Evolutionary conservation across 1,140 invertebrate genomes (phyloP).

Genomic region (Bactericera cockerelli): DNA sequence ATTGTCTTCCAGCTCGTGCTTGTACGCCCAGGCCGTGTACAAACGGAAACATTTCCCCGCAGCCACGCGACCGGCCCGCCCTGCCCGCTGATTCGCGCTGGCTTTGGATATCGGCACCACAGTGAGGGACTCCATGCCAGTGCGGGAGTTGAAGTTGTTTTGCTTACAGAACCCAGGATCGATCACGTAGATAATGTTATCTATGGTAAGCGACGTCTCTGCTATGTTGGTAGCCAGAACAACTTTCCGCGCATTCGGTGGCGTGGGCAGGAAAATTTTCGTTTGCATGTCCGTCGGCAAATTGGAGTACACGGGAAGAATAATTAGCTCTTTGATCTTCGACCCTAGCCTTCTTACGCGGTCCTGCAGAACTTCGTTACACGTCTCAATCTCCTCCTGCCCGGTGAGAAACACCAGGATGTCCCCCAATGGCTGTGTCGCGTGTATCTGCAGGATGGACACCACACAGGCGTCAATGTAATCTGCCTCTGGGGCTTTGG

Average conservation of each 20-base stretch:
- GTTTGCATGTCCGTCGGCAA: conserved; percentile 97
- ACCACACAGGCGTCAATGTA: conserved; percentile 96
- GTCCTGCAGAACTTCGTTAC: conserved; percentile 83
- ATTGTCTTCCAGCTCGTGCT: conserved; percentile 95
- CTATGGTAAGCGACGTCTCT: conserved; percentile 97
- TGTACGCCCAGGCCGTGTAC: conserved; percentile 94
- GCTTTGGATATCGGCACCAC: conserved; percentile 94
- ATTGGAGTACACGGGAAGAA: conserved; percentile 96
- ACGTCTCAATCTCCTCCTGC: conserved; percentile 91
- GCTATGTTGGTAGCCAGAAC: conserved; percentile 98
- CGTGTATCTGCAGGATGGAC: conserved; percentile 93
- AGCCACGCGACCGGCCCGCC: conserved; percentile 78
- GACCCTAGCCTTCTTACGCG: conserved; percentile 76
- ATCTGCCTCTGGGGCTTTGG: conserved; percentile 96
- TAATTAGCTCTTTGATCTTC: conserved; percentile 82
- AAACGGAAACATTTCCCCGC: conserved; percentile 96
- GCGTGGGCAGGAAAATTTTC: conserved; percentile 94
- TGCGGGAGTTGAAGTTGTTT: conserved; percentile 96
- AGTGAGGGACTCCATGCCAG: conserved; percentile 95
- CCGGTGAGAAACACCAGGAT: conserved; percentile 95
- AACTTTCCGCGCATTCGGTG: conserved; percentile 83
- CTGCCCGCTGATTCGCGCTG: conserved; percentile 86
- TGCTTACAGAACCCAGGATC: conserved; percentile 99
- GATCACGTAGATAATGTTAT: conserved; percentile 98
- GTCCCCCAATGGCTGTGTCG: conserved; percentile 88